Evolutionary conservation across 1,140 invertebrate genomes (phyloP), one percentile per base, ranked within the genome.

Genomic region (Chrysopa pallens): DNA sequence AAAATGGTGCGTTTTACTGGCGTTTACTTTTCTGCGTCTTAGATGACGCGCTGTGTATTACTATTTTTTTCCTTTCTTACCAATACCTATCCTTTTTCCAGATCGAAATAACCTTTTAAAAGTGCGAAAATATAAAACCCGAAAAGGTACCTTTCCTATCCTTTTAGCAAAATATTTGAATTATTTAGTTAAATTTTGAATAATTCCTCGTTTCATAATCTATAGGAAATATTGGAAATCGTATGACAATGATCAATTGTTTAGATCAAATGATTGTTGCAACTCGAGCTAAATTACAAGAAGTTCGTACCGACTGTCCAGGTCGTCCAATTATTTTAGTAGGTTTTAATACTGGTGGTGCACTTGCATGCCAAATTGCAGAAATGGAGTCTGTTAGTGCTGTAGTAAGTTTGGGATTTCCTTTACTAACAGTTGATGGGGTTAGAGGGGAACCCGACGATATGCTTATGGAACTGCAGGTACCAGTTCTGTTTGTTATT

Each of bases 391-490:
- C 43, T 36, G 75, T 88, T n/a, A 69, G 72, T 7, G 82, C 79
- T 40, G 72, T 85, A 14, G 67, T 89, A 8, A 85, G 81, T 57
- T 63, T 89, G 31, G 85, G 85, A 1, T 88, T 88, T 59, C 83
- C 84, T 2, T 68, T 84, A 42, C 69, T 71, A 42, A 84, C 82
- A 1, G 70, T 79, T 0, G 76, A 80, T 46, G 84, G 84, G 4
- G 72, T 69, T 47, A 59, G 84, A 42, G 84, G 84, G n/a, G 71
- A 78, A 41, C 72, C 83, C 0, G 83, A 88, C 49, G 85, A 90
- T 58, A 71, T 70, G 4, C 52, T 89, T 13, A 60, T 87, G 50
- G 83, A 85, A 46, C 66, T 79, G 33, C 71, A 72, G 48, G 75
- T 73, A 37, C 84, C 85, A 0, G 77, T 81, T 7, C 62, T 88